These are phyloP conservation scores for Fregetta grallaria DNA, from an alignment of 2,113 vertebrate species.

Conservation along the genomic window DNA sequence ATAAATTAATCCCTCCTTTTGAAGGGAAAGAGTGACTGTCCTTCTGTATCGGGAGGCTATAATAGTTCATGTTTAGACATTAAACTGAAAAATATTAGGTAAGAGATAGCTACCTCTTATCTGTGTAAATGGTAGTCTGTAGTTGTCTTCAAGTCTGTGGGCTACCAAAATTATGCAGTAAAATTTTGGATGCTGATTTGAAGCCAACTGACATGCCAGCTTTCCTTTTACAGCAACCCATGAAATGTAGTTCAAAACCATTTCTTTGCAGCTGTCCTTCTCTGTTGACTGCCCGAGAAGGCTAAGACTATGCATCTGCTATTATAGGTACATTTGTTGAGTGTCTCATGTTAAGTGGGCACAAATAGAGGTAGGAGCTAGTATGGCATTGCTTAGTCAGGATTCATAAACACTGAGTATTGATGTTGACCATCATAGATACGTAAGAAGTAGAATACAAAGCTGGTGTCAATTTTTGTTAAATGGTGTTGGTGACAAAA, in stretches of 20 bases:
- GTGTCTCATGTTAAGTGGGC: neutral
- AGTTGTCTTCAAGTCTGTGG: neutral
- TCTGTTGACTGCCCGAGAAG: neutral
- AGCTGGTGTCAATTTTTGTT: neutral
- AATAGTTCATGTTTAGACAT: neutral
- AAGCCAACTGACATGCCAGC: neutral
- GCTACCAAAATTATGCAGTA: neutral
- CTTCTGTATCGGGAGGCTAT: neutral
- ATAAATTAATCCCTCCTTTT: neutral
- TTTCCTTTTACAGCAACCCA: neutral
- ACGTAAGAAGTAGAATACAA: neutral
- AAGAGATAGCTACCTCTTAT: neutral
- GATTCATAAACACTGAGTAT: neutral
- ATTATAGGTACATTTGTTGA: neutral
- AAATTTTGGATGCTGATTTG: neutral
- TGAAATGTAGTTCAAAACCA: neutral
- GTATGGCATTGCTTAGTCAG: neutral
- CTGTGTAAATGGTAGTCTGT: neutral
- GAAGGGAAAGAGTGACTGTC: neutral
- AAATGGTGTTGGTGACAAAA: neutral
- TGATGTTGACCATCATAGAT: neutral
- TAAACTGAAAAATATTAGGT: neutral
- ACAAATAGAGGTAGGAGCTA: neutral
- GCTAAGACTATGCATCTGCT: neutral
- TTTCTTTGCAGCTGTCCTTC: neutral